Base-by-base conservation (phyloP, 1,140 invertebrate genomes). In the Phortica variegata region DNA sequence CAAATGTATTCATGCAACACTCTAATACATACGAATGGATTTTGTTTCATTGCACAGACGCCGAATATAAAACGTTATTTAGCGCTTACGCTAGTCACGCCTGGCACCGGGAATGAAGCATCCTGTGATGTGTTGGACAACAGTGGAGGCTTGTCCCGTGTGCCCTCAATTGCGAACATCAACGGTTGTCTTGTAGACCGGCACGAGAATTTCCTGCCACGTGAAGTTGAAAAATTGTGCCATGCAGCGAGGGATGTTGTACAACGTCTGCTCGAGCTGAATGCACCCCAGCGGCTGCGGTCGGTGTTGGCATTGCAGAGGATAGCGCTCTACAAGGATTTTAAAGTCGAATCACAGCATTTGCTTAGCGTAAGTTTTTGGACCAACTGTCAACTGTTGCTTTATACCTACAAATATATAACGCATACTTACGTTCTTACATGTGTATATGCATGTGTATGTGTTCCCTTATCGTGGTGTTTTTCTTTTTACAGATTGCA, bases 321-420 rank as follows among this genome's bases (percentile, higher is more conserved):
- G 23, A 79, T 80, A 5, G 77, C 79, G 13, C 78, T 81, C 38
- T 82, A 75, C 54, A 78, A 78, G 56, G 71, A 74, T 38, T 82
- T 78, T 50, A 76, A 77, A 26, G 33, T 68, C 29, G 53, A 47
- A 3, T 26, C 56, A n/a, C 52, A 68, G 42, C 54, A 58, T 19
- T 52, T 66, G 7, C 47, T 66, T 1, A 54, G 37, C 17, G 63
- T 68, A 34, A 57, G 53, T 47, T 40, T 4, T 3, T 29, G 3
- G 6, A 1, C 9, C 10, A 13, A n/a, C 10, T 19, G 4, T 39
- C 4, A n/a, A 6, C 13, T 18, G 37, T 39, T 39, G 19, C 15
- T 39, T 39, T 39, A 7, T 29, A 7, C 33, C 0, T 9, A 12
- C 13, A 10, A 8, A 18, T 2, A 7, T 40, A 1, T 38, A n/a